Evolutionary conservation across 2,113 vertebrate species (phyloP), one percentile per base, ranked within the genome.

Genomic region (Rana temporaria): DNA sequence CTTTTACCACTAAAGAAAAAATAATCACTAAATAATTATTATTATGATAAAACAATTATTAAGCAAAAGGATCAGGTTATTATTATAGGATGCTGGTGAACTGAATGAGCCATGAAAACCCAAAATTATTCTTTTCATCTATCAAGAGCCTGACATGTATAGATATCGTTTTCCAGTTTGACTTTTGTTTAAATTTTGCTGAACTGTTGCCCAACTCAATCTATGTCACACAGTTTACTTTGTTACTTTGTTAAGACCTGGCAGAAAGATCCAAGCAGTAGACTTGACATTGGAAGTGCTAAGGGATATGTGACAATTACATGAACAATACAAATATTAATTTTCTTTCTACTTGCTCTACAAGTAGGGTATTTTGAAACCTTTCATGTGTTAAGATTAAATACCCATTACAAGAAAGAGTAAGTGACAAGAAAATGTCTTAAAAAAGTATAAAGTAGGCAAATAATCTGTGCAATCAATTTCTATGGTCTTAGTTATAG

Each of bases 111-210:
- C 15, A 48, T 17, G 69, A 9, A 55, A 71, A 55, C 5, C 20
- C 30, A 20, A 7, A 22, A 55, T 19, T 56, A 32, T 56, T 72
- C 52, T 32, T 71, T 71, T 53, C 20, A 71, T 71, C 68, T 71
- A 53, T 71, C 22, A 55, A 71, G 22, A 71, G 42, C 8, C 24
- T 56, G 52, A 56, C 24, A 19, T 71, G 68, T 26, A 12, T 12
- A 71, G 48, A 20, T 55, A 71, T 72, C 70, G 56, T 57, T 57
- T 72, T 30, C 70, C 70, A 57, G 32, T 72, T 72, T 72, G 22
- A 56, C 70, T 72, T 55, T 72, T 72, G 52, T 57, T 72, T 53
- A 56, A 57, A 57, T 57, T 11, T 2, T 9, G 22, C 32, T 32
- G 52, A 30, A 57, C 52, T 32, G 53, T 53, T 72, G 70, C 53